Evolutionary conservation across 1,140 invertebrate species (phyloP), one percentile per base, ranked within the genome.

Genomic region (Anadara kagoshimensis): DNA sequence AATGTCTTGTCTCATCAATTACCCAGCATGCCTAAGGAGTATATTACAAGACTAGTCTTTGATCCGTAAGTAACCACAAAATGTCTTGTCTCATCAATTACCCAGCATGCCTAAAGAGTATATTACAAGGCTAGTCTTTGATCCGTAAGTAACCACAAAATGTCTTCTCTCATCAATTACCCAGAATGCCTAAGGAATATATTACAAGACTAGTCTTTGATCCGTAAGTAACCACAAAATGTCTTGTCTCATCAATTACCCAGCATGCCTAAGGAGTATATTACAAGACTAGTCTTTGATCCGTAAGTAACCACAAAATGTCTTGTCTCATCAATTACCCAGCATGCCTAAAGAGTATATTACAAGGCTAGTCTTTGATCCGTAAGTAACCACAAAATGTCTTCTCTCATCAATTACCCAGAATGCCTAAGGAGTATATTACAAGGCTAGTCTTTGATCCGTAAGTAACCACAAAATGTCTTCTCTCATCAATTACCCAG

Each of bases 341-440:
- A n/a, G n/a, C 87, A 99, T 99, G 97, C 97, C 97, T 0, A 97
- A 97, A 80, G 97, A 99, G 89, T 99, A 99, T 84, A 98, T 99
- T 72, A 97, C 96, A 0, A 93, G 99, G 81, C 88, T 99, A 22
- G 95, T 99, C 0, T 99, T 99, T 90, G 98, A 99, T 91, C 95
- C 16, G 45, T 10, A 47, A 47, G 45, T 16, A 47, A 47, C 90
- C 99, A 0, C 96, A 98, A 86, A 97, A 97, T 90, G 94, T 99
- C 0, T 98, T 99, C 88, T 96, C 96, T 18, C 95, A 96, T 84
- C 98, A 99, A 84, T 90, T 99, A 63, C 97, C 98, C 0, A 92
- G 95, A 87, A 99, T 99, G 97, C 97, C 97, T 0, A 97, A 97
- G 80, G 97, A 99, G 89, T 99, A 99, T 84, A 98, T 99, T 72